Percentiles rank a stretch among this genome's conserved stretches.
Conservation (phyloP, 1,140 invertebrate species). For the Rhyzopertha dominica region DNA sequence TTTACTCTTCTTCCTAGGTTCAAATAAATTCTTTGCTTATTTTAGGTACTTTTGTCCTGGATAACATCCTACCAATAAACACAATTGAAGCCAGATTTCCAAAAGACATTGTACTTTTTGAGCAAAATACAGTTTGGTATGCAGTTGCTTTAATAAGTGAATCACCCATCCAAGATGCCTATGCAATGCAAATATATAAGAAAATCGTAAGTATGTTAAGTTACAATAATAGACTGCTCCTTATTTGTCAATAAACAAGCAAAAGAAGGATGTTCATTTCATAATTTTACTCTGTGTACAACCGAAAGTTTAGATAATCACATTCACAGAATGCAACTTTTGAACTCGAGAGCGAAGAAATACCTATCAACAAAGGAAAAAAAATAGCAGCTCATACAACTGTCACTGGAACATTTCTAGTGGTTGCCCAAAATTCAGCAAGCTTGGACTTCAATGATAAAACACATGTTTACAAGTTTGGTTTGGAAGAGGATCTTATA, state of each 20-base stretch:
- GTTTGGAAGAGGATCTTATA: conserved; percentile 28
- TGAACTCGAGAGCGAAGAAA: no score
- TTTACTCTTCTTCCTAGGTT: no score
- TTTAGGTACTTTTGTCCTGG: conserved; percentile 18
- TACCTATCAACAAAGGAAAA: conserved; percentile 14
- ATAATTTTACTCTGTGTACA: no score
- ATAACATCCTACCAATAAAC: conserved; percentile 15
- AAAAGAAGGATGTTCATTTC: no score
- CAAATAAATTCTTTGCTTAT: no score
- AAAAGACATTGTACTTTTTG: conserved; percentile 22
- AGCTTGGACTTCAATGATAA: conserved; percentile 16
- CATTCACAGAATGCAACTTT: no score
- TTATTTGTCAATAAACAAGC: no score
- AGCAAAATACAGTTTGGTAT: conserved; percentile 21
- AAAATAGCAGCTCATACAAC: conserved; percentile 19
- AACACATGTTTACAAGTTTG: conserved; percentile 29
- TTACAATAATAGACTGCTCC: no score
- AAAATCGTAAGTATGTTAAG: no score
- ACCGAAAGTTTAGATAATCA: no score
- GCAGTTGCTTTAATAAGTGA: conserved; percentile 21
- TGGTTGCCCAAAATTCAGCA: conserved; percentile 25
- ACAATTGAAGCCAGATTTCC: conserved; percentile 16
- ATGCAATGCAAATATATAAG: no score
- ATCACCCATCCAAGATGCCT: no score
- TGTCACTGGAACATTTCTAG: conserved; percentile 27